Percentiles rank a stretch among this genome's conserved stretches.
These are phyloP conservation scores for Mesorhabditis sp. DNA, from an alignment of 2,888 invertebrate genomes.

Conservation along the genomic window DNA sequence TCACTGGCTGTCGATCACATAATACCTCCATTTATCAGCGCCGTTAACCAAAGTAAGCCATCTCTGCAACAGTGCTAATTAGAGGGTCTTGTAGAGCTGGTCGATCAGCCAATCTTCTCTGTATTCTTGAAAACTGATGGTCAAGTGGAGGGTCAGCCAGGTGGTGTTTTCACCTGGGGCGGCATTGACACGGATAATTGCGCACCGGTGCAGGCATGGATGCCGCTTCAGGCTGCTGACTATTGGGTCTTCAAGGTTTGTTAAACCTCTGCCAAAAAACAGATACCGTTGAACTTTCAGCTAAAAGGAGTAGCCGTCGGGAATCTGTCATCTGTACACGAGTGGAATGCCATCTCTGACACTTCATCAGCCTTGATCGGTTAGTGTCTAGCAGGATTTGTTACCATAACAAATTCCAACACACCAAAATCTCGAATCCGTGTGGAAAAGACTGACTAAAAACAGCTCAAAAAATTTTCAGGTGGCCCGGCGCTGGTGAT, in stretches of 20 bases:
- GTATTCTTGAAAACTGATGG: constrained; percentile 17
- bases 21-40: constrained; percentile 82
- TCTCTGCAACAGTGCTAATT: background rate
- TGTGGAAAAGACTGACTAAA: too few relatives aligned
- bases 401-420: too few relatives aligned
- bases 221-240: constrained; percentile 12
- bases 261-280: too few relatives aligned
- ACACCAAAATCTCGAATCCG: too few relatives aligned
- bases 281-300: too few relatives aligned
- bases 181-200: constrained; percentile 17
- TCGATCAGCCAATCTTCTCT: constrained; percentile 17
- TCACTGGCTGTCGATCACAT: constrained; percentile 64
- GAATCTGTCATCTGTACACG: background rate
- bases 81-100: constrained; percentile 2
- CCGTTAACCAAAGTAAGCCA: constrained; percentile 71
- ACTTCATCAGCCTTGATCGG: background rate
- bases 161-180: constrained; percentile 17
- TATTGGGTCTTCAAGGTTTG: constrained; percentile 17
- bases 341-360: background rate
- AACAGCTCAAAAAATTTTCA: background rate
- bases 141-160: constrained; percentile 9
- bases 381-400: background rate
- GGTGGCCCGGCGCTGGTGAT: background rate
- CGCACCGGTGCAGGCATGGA: constrained; percentile 14
- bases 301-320: too few relatives aligned